Conservation (phyloP, 2,888 invertebrate genomes). For the Stegophylla sp. region DNA sequence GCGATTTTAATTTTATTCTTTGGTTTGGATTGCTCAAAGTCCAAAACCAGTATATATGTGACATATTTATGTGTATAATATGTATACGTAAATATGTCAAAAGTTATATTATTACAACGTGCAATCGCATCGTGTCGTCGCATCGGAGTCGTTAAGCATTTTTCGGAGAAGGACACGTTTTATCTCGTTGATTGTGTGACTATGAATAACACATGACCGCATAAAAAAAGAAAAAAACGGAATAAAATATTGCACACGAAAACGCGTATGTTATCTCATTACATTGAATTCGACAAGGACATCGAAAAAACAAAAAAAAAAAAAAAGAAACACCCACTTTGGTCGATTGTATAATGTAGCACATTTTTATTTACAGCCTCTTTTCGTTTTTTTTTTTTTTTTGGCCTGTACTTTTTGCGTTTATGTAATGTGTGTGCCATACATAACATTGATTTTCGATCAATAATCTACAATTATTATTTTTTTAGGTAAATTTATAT, state of each 20-base stretch:
- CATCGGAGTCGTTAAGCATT: constrained; percentile 32
- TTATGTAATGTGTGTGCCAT: too few species aligned
- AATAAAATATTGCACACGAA: constrained; percentile 46
- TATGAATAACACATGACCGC: constrained; percentile 51
- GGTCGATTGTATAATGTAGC: background rate
- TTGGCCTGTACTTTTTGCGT: too few species aligned
- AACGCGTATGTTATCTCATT: constrained; percentile 46
- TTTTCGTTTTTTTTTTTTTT: too few species aligned
- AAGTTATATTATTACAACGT: background rate
- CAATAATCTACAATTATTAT: too few species aligned
- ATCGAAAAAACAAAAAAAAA: background rate
- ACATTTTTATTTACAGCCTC: background rate
- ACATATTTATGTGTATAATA: background rate
- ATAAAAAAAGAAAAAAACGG: constrained; percentile 13
- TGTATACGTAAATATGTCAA: background rate
- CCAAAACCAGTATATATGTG: background rate
- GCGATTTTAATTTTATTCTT: too few species aligned
- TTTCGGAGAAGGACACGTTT: constrained; percentile 44
- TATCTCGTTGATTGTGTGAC: constrained; percentile 38
- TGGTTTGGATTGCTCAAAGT: background rate
- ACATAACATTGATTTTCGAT: too few species aligned
- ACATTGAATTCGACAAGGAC: constrained; percentile 49
- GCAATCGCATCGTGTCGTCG: too few species aligned
- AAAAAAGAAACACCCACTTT: background rate
- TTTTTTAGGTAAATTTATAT: too few species aligned